Evolutionary conservation across 2,113 vertebrate species (phyloP).

Genomic region (Rhea pennata): DNA sequence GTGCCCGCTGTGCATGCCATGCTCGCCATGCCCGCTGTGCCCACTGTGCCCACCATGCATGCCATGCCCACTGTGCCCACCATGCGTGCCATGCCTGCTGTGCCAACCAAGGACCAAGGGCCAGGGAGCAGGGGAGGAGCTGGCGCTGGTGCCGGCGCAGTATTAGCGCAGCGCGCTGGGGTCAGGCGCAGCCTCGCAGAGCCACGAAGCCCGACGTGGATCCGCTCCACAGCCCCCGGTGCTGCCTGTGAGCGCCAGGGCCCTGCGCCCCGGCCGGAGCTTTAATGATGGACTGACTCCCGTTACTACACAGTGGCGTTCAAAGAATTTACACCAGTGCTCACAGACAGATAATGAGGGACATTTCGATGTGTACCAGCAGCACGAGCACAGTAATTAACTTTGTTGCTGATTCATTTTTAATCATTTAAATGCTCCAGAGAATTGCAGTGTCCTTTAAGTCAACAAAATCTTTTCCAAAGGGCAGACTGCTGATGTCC

Average conservation of each 20-base stretch:
- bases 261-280: not conserved
- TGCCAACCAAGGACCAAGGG: no score
- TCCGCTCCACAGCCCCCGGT: rapidly evolving
- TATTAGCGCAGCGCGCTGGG: rapidly evolving
- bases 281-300: constrained; percentile 1
- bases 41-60: no score
- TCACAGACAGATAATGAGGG: constrained; percentile 58
- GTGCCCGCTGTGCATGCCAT: not conserved
- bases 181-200: rapidly evolving
- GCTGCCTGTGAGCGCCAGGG: not conserved
- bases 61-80: no score
- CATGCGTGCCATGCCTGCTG: not conserved
- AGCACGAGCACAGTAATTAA: constrained; percentile 54
- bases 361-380: constrained; percentile 63
- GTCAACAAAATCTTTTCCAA: constrained; percentile 24
- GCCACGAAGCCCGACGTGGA: not conserved
- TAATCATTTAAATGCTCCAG: constrained; percentile 59
- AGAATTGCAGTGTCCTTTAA: constrained; percentile 52
- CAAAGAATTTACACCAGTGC: constrained; percentile 46
- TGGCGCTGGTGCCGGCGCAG: rapidly evolving
- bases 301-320: constrained; percentile 60
- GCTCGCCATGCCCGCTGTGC: no score
- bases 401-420: constrained; percentile 68
- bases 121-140: rapidly evolving
- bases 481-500: not conserved